Conservation (phyloP, 1,140 invertebrate genomes). For the Trachelipus rathkii region DNA sequence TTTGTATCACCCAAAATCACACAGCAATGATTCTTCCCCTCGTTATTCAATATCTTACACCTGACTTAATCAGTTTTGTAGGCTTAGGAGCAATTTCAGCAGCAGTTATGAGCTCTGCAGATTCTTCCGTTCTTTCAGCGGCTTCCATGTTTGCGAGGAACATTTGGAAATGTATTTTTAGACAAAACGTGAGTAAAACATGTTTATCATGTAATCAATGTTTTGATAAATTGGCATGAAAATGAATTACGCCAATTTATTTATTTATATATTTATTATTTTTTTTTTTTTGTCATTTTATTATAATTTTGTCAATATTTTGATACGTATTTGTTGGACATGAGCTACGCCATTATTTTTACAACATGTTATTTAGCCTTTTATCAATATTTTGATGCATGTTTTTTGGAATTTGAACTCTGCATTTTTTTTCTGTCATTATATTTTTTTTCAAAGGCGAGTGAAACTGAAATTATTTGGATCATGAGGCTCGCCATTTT, state of each 20-base stretch:
- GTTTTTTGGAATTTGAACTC: too few species aligned
- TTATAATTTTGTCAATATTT: not conserved
- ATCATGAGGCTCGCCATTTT: constrained; percentile 68
- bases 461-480: constrained; percentile 68
- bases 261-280: not conserved
- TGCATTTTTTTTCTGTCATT: too few species aligned
- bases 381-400: too few species aligned
- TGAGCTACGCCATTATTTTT: too few species aligned
- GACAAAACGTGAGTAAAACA: constrained; percentile 67
- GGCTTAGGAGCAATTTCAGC: constrained; percentile 95
- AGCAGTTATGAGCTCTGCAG: constrained; percentile 96
- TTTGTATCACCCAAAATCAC: constrained; percentile 61
- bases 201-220: too few species aligned
- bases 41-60: constrained; percentile 93
- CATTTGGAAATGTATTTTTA: constrained; percentile 93
- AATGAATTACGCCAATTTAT: too few species aligned
- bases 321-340: too few species aligned
- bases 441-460: constrained; percentile 57
- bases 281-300: not conserved
- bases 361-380: too few species aligned
- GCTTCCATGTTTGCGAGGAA: constrained; percentile 98
- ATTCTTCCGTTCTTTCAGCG: constrained; percentile 95
- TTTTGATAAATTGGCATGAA: too few species aligned
- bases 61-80: constrained; percentile 83
- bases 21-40: constrained; percentile 92